These are phyloP conservation scores for Caenorhabditis briggsae DNA, from an alignment of 1,140 invertebrate genomes.

Conservation along the genomic window DNA sequence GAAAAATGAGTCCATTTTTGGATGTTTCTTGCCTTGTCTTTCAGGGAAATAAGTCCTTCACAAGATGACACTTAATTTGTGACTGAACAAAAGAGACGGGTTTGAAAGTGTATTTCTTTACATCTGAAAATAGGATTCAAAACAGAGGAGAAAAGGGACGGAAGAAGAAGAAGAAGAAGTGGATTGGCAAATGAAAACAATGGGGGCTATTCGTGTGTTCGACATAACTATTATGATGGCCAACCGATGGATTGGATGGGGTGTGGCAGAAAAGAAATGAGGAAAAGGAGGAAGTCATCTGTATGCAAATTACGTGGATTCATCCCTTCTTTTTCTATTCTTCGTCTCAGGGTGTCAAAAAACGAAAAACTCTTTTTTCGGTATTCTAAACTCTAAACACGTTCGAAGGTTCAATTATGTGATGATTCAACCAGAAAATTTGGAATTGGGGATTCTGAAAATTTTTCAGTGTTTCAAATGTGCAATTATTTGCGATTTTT, in stretches of 20 bases:
- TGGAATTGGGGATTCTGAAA: too few relatives aligned
- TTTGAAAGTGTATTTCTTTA: not conserved
- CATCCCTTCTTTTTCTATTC: not conserved
- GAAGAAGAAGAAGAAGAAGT: not conserved
- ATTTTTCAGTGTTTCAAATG: too few relatives aligned
- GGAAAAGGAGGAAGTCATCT: constrained; percentile 35
- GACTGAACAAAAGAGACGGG: not conserved
- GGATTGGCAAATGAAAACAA: constrained; percentile 27
- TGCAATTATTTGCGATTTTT: too few relatives aligned
- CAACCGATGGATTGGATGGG: constrained; percentile 46
- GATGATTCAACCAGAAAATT: too few relatives aligned
- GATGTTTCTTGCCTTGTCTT: not conserved
- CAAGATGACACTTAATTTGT: constrained; percentile 49
- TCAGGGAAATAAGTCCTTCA: not conserved
- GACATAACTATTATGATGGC: constrained; percentile 51
- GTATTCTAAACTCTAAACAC: too few relatives aligned
- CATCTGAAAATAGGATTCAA: constrained; percentile 39
- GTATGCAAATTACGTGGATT: constrained; percentile 48
- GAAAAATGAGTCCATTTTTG: constrained; percentile 9
- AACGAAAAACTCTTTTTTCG: too few relatives aligned
- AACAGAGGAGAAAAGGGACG: not conserved
- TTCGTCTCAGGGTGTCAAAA: not conserved
- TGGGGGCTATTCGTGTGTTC: constrained; percentile 9
- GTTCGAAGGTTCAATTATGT: too few relatives aligned
- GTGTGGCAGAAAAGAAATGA: constrained; percentile 21